Percentiles rank a stretch among this genome's conserved stretches.
These are phyloP conservation scores for Cynopterus sphinx DNA, from an alignment of 2,797 vertebrate genomes.

Conservation along the genomic window DNA sequence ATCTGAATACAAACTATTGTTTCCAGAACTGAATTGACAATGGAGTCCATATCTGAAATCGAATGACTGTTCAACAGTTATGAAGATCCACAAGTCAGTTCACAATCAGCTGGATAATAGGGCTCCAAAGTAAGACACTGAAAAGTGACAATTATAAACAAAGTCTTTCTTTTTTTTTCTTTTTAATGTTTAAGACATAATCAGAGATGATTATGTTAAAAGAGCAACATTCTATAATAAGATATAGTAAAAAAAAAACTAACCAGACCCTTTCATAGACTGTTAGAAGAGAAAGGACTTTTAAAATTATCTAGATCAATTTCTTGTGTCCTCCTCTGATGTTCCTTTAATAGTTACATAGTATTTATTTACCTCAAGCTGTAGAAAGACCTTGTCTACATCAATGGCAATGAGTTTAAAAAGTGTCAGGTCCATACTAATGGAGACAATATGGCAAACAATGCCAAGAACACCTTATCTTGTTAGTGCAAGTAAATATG, in stretches of 20 bases:
- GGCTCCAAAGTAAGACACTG: background rate
- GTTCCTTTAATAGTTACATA: background rate
- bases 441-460: background rate
- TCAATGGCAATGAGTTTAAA: constrained; percentile 3
- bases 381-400: constrained; percentile 33
- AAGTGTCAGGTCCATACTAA: constrained; percentile 35
- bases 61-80: background rate
- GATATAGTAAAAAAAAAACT: background rate
- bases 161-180: background rate
- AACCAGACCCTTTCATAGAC: background rate
- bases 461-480: background rate
- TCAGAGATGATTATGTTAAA: background rate
- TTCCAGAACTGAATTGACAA: background rate
- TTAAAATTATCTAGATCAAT: background rate
- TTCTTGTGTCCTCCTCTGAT: background rate
- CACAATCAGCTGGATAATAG: background rate
- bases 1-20: background rate
- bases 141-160: background rate
- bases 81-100: background rate
- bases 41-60: background rate
- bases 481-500: background rate
- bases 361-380: constrained; percentile 3
- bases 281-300: background rate
- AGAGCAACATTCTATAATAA: background rate
- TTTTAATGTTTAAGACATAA: background rate